Evolutionary conservation across 2,797 vertebrate genomes (phyloP).

Genomic region (Danio aesculapii): DNA sequence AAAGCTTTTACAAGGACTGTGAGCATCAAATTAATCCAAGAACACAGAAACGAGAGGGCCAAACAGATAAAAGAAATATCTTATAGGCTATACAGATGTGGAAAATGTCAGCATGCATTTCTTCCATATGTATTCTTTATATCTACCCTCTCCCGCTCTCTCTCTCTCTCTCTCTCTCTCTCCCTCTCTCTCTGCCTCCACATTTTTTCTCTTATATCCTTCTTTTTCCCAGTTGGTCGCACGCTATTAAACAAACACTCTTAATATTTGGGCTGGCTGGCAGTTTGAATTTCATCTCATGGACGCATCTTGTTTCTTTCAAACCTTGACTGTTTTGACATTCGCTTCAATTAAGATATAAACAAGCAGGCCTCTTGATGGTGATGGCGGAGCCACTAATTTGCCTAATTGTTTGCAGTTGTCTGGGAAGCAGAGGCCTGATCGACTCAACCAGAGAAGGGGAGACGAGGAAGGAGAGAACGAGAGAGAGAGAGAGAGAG

Average conservation of each 20-base stretch:
- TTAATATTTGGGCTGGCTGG: constrained; percentile 99
- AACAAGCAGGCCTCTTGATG: constrained; percentile 99
- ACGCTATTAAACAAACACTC: constrained; percentile 99
- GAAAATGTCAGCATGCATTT: constrained; percentile 63
- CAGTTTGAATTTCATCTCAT: constrained; percentile 99
- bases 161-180: constrained; percentile 15
- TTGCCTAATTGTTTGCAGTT: constrained; percentile 99
- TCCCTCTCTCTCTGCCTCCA: constrained; percentile 42
- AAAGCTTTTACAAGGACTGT: constrained; percentile 83
- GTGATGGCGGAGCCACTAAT: constrained; percentile 99
- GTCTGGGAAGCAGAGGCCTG: constrained; percentile 92
- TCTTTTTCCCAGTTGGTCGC: constrained; percentile 86
- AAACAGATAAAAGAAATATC: constrained; percentile 71
- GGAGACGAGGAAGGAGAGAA: constrained; percentile 58
- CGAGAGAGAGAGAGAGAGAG: constrained; percentile 20
- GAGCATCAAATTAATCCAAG: constrained; percentile 75
- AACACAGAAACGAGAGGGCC: constrained; percentile 32
- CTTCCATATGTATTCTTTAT: constrained; percentile 51
- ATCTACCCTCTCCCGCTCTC: constrained; percentile 23
- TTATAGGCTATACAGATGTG: constrained; percentile 62
- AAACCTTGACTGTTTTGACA: constrained; percentile 99
- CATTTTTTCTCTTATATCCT: constrained; percentile 59
- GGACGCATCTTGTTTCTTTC: constrained; percentile 99
- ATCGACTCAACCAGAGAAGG: constrained; percentile 56
- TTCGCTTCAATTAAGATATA: constrained; percentile 99